Evolutionary conservation across 2,113 vertebrate species (phyloP).

Genomic region (Raja brachyura): DNA sequence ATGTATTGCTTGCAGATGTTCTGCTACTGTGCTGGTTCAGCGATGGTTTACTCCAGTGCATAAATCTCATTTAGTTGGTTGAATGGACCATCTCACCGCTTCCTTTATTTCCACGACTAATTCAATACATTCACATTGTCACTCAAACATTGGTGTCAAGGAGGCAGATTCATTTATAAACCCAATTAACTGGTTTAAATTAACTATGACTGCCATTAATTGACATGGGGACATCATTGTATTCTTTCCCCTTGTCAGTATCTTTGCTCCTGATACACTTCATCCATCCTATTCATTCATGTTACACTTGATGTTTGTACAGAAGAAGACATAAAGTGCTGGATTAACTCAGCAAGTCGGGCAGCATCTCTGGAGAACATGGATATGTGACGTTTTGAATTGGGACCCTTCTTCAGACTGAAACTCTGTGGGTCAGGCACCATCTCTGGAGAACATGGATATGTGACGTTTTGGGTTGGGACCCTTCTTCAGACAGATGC

Average conservation of each 20-base stretch:
- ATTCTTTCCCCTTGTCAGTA: background rate
- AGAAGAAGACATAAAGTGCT: too few relatives aligned
- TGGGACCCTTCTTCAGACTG: too few relatives aligned
- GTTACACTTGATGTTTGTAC: background rate
- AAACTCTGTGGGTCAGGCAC: too few relatives aligned
- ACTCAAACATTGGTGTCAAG: background rate
- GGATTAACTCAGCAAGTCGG: too few relatives aligned
- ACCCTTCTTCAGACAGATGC: too few relatives aligned
- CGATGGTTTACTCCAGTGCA: background rate
- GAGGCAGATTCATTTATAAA: background rate
- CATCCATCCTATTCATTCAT: background rate
- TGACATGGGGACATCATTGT: too few relatives aligned
- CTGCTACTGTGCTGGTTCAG: background rate
- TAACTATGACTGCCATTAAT: too few relatives aligned
- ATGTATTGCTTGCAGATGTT: constrained; percentile 14
- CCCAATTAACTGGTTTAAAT: too few relatives aligned
- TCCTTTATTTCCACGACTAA: background rate
- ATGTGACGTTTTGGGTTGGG: too few relatives aligned
- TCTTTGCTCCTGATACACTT: background rate
- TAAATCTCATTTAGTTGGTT: background rate
- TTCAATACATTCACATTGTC: background rate
- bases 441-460: too few relatives aligned
- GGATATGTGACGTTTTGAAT: too few relatives aligned
- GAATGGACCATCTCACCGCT: background rate
- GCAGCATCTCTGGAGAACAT: too few relatives aligned